A percentile compares a stretch with the other conserved stretches of the same genome.
These are phyloP conservation scores for Pristiophorus japonicus DNA, from an alignment of 2,113 vertebrate genomes.

Conservation along the genomic window DNA sequence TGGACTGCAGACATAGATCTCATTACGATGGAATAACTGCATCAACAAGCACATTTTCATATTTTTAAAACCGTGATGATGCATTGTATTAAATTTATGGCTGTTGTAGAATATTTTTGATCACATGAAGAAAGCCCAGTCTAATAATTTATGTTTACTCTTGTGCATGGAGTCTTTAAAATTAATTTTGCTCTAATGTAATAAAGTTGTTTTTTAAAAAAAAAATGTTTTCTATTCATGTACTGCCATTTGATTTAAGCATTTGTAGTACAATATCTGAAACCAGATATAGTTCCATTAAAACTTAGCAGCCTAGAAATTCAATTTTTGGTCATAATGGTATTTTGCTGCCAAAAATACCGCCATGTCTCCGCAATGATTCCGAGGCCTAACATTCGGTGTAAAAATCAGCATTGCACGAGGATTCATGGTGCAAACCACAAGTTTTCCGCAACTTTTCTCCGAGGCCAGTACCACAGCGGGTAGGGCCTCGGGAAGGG, in stretches of 20 bases:
- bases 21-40: not conserved
- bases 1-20: not conserved
- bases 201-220: not conserved
- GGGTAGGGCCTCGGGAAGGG: too few species aligned
- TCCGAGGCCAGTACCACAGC: too few species aligned
- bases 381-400: too few species aligned
- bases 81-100: not conserved
- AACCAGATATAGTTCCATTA: not conserved
- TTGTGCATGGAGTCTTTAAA: not conserved
- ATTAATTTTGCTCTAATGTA: not conserved
- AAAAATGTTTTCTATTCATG: not conserved
- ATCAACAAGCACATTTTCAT: not conserved
- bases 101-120: not conserved
- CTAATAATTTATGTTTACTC: not conserved
- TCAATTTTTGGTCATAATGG: too few species aligned
- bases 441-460: too few species aligned
- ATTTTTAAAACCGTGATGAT: not conserved
- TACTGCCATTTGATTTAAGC: not conserved
- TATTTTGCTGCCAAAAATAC: too few species aligned
- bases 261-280: not conserved
- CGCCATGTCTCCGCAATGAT: too few species aligned
- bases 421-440: too few species aligned
- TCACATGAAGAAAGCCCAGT: not conserved
- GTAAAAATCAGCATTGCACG: too few species aligned
- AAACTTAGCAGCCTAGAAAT: too few species aligned